Base-by-base conservation (phyloP, 2,888 invertebrate genomes). In the Chaitophorus viminalis region DNA sequence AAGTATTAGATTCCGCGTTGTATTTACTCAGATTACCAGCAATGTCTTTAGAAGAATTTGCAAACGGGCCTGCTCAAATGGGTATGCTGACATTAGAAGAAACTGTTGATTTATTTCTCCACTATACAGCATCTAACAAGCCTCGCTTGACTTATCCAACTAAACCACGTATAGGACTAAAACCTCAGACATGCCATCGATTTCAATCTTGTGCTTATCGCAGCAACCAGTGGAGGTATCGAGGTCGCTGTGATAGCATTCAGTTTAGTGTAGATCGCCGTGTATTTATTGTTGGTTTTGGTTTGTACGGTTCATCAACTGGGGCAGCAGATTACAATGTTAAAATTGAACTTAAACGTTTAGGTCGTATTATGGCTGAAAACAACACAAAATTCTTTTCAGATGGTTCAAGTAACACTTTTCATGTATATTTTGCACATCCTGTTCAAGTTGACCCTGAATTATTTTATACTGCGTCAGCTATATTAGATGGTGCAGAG, bases 201-300 rank as follows among this genome's bases (percentile, higher is more conserved):
- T 99, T 99, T 91, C 97, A 98, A 92, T 98, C 98, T 18, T 98
- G 98, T 91, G 98, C 98, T 8, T 98, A 98, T 92, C 94, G 98
- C 90, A 97, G 97, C 91, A 99, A 98, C 91, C 98, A 99, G 91
- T 99, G 99, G 98, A 94, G 98, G 87, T 99, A 99, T 91, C 94
- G 99, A 90, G 98, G 98, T 1, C 94, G 98, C 85, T 98, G 98
- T 91, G 99, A 99, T 91, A 97, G 97, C 88, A 98, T 99, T 91
- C 98, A 98, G 91, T 99, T 99, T 92, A 97, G 96, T 90, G 98
- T 98, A 1, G 98, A 99, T 92, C 95, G 97, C 89, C 94, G 98
- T 90, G 97, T 99, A 91, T 99, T 98, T 91, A 96, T 99, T 83
- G 97, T 98, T 83, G 98, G 98, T 75, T 97, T 98, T 92, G 98